Conservation (phyloP, 2,113 vertebrate genomes). For the Phaethon lepturus region DNA sequence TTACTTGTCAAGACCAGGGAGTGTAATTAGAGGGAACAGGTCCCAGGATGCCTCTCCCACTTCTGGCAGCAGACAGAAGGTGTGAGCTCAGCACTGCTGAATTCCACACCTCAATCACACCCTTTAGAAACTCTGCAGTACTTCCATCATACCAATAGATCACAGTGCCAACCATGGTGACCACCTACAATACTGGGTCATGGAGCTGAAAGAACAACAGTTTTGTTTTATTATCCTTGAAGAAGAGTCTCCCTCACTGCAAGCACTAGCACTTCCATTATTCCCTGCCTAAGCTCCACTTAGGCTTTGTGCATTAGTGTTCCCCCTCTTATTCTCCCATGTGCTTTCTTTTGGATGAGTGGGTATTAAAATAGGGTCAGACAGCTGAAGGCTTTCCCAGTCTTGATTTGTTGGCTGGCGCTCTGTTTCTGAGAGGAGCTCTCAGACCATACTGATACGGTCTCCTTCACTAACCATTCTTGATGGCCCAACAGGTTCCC, state of each 20-base stretch:
- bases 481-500: background rate
- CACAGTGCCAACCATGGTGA: background rate
- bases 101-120: conserved; percentile 43
- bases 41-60: conserved; percentile 46
- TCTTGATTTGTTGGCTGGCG: background rate
- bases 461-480: background rate
- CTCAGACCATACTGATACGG: background rate
- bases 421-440: background rate
- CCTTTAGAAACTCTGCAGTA: conserved; percentile 8
- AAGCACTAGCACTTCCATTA: background rate
- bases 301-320: background rate
- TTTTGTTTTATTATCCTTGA: background rate
- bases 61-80: conserved; percentile 44
- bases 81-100: conserved; percentile 45
- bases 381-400: background rate
- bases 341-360: background rate
- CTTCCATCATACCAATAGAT: background rate
- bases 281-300: background rate
- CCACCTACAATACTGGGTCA: background rate
- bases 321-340: background rate
- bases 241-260: background rate
- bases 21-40: conserved; percentile 42
- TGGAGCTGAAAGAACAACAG: background rate
- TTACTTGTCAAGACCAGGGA: conserved; percentile 53
- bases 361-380: background rate